Evolutionary conservation across 2,888 invertebrate genomes (phyloP).

Genomic region (Drosophila leonis): DNA sequence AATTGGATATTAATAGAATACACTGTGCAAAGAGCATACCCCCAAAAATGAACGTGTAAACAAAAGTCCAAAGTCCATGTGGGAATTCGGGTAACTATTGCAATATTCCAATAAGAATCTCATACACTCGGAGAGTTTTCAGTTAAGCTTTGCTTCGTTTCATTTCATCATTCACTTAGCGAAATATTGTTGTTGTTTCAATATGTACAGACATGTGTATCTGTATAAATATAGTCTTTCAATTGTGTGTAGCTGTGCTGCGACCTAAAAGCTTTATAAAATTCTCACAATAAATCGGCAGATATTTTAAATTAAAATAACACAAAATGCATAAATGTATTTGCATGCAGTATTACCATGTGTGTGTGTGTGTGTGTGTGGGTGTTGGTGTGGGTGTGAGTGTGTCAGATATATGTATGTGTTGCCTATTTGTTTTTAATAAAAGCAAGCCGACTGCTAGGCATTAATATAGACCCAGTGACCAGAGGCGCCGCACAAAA

Average conservation of each 20-base stretch:
- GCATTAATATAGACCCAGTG: slow-evolving; percentile 35
- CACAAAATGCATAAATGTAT: slow-evolving; percentile 49
- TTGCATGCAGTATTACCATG: slow-evolving; percentile 4
- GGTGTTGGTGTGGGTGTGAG: slow-evolving; percentile 16
- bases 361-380: slow-evolving; percentile 10
- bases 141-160: slow-evolving; percentile 31
- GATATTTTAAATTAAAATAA: slow-evolving; percentile 62
- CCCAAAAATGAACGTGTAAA: slow-evolving; percentile 3
- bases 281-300: slow-evolving; percentile 41
- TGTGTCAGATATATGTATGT: slow-evolving; percentile 11
- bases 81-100: slow-evolving; percentile 40
- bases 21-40: slow-evolving; percentile 14
- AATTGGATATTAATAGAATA: slow-evolving; percentile 67
- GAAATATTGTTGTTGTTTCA: slow-evolving; percentile 11
- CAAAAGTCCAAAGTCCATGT: slow-evolving; percentile 37
- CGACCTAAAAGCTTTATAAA: slow-evolving; percentile 37
- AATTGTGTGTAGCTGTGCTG: slow-evolving; percentile 27
- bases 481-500: slow-evolving; percentile 35
- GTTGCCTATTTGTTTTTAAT: slow-evolving; percentile 57
- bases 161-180: slow-evolving; percentile 28
- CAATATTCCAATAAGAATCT: neutral
- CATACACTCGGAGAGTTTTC: slow-evolving; percentile 1
- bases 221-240: slow-evolving; percentile 21
- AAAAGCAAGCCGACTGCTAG: slow-evolving; percentile 37
- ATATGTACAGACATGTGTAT: neutral